A percentile compares a stretch with the other conserved stretches of the same genome.
These are phyloP conservation scores for Meiosimyza platycephala DNA, from an alignment of 2,888 invertebrate species.

Conservation along the genomic window DNA sequence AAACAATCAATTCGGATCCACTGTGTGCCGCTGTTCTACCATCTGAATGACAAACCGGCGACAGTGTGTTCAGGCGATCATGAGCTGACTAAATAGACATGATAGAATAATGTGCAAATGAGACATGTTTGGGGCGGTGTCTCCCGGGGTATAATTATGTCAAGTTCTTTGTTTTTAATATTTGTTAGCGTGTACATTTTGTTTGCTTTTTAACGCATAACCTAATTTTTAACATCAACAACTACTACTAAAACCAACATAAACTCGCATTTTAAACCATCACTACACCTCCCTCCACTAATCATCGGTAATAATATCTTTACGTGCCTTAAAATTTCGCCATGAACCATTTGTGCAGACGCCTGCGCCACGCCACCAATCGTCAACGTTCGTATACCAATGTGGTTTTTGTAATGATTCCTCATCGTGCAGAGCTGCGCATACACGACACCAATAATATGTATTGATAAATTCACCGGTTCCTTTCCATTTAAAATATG, in stretches of 20 bases:
- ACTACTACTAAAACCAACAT: slow-evolving; percentile 31
- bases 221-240: slow-evolving; percentile 38
- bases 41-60: too few relatives aligned
- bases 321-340: slow-evolving; percentile 70
- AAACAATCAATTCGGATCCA: too few relatives aligned
- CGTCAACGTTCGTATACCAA: slow-evolving; percentile 78
- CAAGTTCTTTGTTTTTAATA: too few relatives aligned
- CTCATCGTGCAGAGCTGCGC: slow-evolving; percentile 70
- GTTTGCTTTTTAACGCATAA: slow-evolving; percentile 16
- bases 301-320: slow-evolving; percentile 66
- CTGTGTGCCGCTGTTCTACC: too few relatives aligned
- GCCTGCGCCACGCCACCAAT: slow-evolving; percentile 90
- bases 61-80: too few relatives aligned
- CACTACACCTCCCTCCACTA: slow-evolving; percentile 50
- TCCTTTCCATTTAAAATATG: slow-evolving; percentile 94
- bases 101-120: too few relatives aligned
- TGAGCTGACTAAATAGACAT: too few relatives aligned
- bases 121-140: too few relatives aligned
- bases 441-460: slow-evolving; percentile 78
- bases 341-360: slow-evolving; percentile 83
- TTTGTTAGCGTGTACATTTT: not conserved
- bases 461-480: slow-evolving; percentile 97
- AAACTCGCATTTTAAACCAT: slow-evolving; percentile 44
- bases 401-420: slow-evolving; percentile 61
- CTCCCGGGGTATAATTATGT: too few relatives aligned